These are phyloP conservation scores for Anser cygnoides DNA, from an alignment of 2,113 vertebrate genomes.

Conservation along the genomic window DNA sequence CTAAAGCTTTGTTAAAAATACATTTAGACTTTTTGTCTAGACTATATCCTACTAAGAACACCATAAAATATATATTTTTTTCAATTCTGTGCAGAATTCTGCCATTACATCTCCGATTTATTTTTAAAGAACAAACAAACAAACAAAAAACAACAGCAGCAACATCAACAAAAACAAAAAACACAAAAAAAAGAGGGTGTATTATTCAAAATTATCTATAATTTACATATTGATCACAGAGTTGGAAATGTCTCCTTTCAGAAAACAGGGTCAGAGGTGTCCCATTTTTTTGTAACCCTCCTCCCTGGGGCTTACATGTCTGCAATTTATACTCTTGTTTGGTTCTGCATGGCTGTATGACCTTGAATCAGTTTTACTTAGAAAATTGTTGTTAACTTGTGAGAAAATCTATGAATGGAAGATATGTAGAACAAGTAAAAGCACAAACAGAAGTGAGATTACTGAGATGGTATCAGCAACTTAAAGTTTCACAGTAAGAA, in stretches of 20 bases:
- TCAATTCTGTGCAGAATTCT: neutral
- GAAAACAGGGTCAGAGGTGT: neutral
- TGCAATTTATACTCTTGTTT: conserved; percentile 14
- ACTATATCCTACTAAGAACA: neutral
- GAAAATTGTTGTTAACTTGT: neutral
- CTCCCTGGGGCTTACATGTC: neutral
- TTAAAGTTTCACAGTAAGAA: neutral
- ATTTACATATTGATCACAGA: neutral
- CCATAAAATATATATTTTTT: neutral
- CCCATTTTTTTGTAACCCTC: neutral
- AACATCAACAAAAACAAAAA: too few species aligned
- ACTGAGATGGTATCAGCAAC: neutral
- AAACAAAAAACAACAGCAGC: too few species aligned
- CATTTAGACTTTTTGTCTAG: neutral
- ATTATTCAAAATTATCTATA: neutral
- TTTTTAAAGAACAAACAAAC: too few species aligned
- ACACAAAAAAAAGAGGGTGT: too few species aligned
- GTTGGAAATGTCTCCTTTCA: neutral
- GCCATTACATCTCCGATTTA: neutral
- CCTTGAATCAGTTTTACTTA: neutral
- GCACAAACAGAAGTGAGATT: neutral
- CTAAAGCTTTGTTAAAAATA: neutral
- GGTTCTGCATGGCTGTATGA: neutral
- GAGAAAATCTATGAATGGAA: neutral
- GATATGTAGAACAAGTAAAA: neutral